Evolutionary conservation across 1,140 invertebrate genomes (phyloP).

Genomic region (Drosophila sproati): DNA sequence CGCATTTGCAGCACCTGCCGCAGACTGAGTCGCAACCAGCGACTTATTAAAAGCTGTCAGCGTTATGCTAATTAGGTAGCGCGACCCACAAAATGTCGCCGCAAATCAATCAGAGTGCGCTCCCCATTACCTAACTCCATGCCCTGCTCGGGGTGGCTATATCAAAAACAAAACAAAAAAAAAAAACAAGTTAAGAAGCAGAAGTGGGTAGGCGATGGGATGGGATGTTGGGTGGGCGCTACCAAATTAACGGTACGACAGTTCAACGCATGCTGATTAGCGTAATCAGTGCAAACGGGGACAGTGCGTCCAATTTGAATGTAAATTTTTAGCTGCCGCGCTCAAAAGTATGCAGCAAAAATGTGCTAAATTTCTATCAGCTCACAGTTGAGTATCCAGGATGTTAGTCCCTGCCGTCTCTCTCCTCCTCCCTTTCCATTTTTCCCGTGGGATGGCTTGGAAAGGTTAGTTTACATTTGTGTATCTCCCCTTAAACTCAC

Average conservation of each 20-base stretch:
- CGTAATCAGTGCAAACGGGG: constrained; percentile 50
- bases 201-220: background rate
- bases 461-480: constrained; percentile 8
- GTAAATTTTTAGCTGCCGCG: constrained; percentile 57
- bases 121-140: background rate
- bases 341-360: constrained; percentile 37
- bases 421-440: background rate
- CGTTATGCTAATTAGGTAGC: constrained; percentile 68
- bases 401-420: background rate
- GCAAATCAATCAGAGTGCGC: constrained; percentile 65
- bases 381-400: background rate
- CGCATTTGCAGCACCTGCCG: constrained; percentile 61
- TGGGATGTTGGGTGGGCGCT: background rate
- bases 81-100: constrained; percentile 45
- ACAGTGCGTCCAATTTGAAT: constrained; percentile 60
- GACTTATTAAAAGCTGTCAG: constrained; percentile 69
- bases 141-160: background rate
- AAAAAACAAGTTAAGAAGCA: background rate
- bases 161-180: background rate
- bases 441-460: background rate
- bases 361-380: constrained; percentile 48
- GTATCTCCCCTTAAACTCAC: background rate
- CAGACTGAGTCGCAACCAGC: background rate
- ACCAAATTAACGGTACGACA: constrained; percentile 27
- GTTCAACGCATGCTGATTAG: constrained; percentile 50